A percentile compares a stretch with the other conserved stretches of the same genome.
These are phyloP conservation scores for Campoletis sonorensis DNA, from an alignment of 1,140 invertebrate species.

Conservation along the genomic window DNA sequence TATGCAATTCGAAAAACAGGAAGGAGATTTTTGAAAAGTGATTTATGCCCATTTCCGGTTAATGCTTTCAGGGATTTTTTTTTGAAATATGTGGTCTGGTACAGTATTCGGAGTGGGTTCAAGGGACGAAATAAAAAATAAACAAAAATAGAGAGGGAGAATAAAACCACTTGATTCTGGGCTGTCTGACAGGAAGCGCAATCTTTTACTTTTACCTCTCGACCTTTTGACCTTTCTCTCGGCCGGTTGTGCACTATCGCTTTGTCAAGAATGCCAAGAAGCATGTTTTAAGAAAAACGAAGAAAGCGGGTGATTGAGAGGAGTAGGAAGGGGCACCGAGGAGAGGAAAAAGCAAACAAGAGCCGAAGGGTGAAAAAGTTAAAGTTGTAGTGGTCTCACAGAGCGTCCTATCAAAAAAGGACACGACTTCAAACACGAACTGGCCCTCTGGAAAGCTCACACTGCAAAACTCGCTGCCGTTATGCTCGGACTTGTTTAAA, in stretches of 20 bases:
- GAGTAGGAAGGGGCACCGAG: not conserved
- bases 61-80: not conserved
- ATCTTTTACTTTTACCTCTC: slow-evolving; percentile 2
- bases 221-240: not conserved
- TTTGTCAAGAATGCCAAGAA: slow-evolving; percentile 13
- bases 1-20: no score
- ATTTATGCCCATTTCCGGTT: no score
- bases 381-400: no score
- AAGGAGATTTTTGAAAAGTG: no score
- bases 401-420: no score
- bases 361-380: not conserved
- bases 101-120: not conserved
- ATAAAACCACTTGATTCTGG: not conserved
- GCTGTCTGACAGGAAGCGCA: slow-evolving; percentile 15
- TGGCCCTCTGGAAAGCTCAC: no score
- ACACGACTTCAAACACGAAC: no score
- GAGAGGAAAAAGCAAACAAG: not conserved
- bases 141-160: not conserved
- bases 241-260: not conserved
- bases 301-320: not conserved
- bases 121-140: not conserved
- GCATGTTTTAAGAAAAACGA: not conserved
- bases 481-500: not conserved
- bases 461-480: no score
- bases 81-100: not conserved